Evolutionary conservation across 1,140 invertebrate genomes (phyloP).

Genomic region (Papilio polytes): DNA sequence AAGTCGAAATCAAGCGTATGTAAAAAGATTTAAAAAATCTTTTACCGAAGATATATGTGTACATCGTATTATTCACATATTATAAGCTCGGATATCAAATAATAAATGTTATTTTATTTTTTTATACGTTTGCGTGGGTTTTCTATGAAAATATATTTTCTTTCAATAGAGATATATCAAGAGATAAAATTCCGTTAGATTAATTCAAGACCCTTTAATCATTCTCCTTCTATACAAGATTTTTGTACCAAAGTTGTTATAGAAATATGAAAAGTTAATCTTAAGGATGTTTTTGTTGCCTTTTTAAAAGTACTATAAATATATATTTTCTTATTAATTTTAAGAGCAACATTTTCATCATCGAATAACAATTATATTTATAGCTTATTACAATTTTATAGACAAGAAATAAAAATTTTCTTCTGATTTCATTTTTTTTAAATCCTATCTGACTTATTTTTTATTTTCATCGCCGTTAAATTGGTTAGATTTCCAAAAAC

Average conservation of each 20-base stretch:
- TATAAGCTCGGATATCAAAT: not conserved
- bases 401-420: too few relatives aligned
- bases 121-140: not conserved
- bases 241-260: not conserved
- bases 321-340: not conserved
- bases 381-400: too few relatives aligned
- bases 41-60: not conserved
- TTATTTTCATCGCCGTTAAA: too few relatives aligned
- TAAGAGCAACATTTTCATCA: too few relatives aligned
- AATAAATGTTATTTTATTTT: slow-evolving; percentile 1
- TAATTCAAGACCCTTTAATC: slow-evolving; percentile 5
- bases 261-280: not conserved
- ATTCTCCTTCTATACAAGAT: not conserved
- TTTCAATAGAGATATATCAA: slow-evolving; percentile 18
- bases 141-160: slow-evolving; percentile 5
- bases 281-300: not conserved
- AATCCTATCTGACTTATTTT: too few relatives aligned
- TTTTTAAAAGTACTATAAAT: not conserved
- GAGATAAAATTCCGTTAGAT: not conserved
- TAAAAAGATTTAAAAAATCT: not conserved
- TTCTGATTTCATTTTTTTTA: too few relatives aligned
- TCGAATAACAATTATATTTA: too few relatives aligned
- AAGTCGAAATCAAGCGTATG: too few relatives aligned
- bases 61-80: not conserved
- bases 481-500: too few relatives aligned